Percentiles rank a stretch among this genome's conserved stretches.
Evolutionary conservation across 2,888 invertebrate species (phyloP).

Genomic region (Lasioglossum zephyrum): DNA sequence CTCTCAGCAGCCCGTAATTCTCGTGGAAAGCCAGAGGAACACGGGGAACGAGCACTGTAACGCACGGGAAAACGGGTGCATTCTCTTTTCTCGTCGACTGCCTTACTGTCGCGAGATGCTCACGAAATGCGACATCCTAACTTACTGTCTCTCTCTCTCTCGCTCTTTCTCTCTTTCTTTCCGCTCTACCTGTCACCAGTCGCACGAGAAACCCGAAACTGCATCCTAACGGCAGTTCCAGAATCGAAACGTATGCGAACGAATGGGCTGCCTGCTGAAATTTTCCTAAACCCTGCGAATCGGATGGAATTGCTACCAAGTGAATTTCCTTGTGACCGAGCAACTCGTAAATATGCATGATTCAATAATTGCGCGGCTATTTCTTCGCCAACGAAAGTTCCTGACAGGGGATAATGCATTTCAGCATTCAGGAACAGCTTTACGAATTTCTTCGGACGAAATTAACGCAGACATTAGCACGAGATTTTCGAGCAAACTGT

Average conservation of each 20-base stretch:
- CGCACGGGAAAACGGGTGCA: slow-evolving; percentile 40
- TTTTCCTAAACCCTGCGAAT: neutral
- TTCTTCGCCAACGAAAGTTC: neutral
- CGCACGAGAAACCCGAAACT: neutral
- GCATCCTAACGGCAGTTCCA: neutral
- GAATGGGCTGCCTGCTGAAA: neutral
- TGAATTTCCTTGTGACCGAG: neutral
- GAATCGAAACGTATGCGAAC: neutral
- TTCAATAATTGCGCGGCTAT: neutral
- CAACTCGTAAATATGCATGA: slow-evolving; percentile 11
- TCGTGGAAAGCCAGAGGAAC: slow-evolving; percentile 41
- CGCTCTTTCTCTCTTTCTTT: neutral
- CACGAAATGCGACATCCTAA: slow-evolving; percentile 1
- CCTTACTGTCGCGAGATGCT: slow-evolving; percentile 1
- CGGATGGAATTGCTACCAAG: neutral
- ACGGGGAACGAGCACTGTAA: slow-evolving; percentile 31
- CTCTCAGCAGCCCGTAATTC: slow-evolving; percentile 60
- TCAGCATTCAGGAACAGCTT: neutral
- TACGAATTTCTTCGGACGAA: neutral
- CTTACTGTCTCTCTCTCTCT: neutral
- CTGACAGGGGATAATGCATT: neutral
- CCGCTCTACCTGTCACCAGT: neutral
- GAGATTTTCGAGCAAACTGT: too few species aligned
- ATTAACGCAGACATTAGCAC: too few species aligned
- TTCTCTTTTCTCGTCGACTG: neutral